phyloP scores from a whole-genome alignment of 1,140 invertebrate species.

The Sipha flava region DNA sequence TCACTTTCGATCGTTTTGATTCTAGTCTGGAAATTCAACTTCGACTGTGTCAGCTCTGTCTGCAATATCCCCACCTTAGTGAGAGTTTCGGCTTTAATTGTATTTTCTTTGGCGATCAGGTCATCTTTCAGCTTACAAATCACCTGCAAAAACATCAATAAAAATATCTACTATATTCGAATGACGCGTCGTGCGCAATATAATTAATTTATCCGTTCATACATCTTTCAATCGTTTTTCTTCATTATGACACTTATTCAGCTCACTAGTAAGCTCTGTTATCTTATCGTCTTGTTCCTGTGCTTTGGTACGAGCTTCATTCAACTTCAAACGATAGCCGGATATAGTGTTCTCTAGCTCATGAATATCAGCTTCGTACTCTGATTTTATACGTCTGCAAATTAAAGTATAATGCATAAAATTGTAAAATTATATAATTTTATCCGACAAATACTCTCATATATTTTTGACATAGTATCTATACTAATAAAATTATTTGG shows the following conservation, averaged over 20 bases:
- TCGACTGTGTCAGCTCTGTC: neutral
- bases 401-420: neutral
- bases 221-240: constrained; percentile 47
- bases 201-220: no score
- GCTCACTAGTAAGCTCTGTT: constrained; percentile 45
- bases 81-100: neutral
- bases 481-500: no score
- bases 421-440: neutral
- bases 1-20: neutral
- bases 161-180: no score
- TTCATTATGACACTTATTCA: constrained; percentile 41
- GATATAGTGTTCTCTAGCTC: constrained; percentile 48
- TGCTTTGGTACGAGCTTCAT: constrained; percentile 50
- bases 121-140: constrained; percentile 2
- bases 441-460: no score
- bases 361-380: constrained; percentile 60
- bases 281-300: constrained; percentile 51
- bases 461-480: no score
- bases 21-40: neutral
- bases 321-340: constrained; percentile 51
- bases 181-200: no score
- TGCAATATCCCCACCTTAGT: neutral
- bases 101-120: neutral
- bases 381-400: constrained; percentile 59
- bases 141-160: neutral